Base-by-base conservation (phyloP, 2,113 vertebrate genomes). In the Pelmatolapia mariae region DNA sequence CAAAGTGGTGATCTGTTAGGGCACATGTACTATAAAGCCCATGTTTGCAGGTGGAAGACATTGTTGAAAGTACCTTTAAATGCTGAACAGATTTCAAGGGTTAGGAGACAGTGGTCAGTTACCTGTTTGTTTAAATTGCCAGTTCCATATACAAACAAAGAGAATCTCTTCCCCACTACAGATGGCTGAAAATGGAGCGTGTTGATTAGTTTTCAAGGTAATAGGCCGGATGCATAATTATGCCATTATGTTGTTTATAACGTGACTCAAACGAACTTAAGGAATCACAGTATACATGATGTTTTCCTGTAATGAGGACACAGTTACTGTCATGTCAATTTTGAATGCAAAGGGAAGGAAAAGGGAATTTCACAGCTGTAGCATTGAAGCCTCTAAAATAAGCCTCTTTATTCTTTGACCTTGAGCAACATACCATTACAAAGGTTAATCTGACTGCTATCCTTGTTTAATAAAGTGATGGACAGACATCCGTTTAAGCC, bases 121-220 rank as follows among this genome's bases (percentile, higher is more conserved):
- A 88, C 7, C 4, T 78, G 47, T 87, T 86, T 93, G 89, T 93
- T 92, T 91, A 50, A 66, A 88, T 85, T 79, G 52, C 13, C 56
- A 79, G 53, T 79, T 89, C 79, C 83, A 89, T 19, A 86, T 68
- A 88, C 86, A 89, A 87, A 90, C 52, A 13, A 11, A 33, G 22
- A 53, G 36, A 88, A 85, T 68, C 19, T 53, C 79, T 43, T 86
- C 82, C 71, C 57, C 59, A 57, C 83, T 83, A 38, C 10, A 61
- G 56, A 76, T 83, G 78, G 61, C 54, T 40, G 81, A 76, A 71
- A 81, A 73, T 76, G 19, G 6, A 80, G 33, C 13, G 7, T 22
- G 89, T 80, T 94, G 89, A 92, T 93, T 91, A 59, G 56, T 22
- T 71, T 84, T 83, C 68, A 76, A 78, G 63, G 73, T 84, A 90